Conservation (phyloP, 2,113 vertebrate species). For the Nyctereutes procyonoides region DNA sequence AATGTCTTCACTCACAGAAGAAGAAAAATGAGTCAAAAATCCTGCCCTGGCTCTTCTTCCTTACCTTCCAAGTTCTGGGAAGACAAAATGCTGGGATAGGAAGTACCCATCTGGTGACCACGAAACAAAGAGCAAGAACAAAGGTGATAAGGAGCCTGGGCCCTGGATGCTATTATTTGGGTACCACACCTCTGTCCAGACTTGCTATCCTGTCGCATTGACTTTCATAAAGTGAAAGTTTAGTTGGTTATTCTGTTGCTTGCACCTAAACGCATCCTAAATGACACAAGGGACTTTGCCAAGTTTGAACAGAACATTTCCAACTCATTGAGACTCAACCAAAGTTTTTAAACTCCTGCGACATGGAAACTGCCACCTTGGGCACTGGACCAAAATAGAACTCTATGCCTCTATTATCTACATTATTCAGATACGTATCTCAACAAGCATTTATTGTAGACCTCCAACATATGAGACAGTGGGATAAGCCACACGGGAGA, state of each 20-base stretch:
- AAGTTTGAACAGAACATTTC: constrained; percentile 37
- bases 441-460: constrained; percentile 9
- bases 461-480: not conserved
- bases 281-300: not conserved
- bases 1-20: not conserved
- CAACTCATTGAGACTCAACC: constrained; percentile 6
- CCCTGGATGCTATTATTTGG: not conserved
- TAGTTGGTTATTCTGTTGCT: constrained; percentile 50
- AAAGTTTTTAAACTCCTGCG: constrained; percentile 27
- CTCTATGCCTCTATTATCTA: not conserved
- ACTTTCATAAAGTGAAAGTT: not conserved
- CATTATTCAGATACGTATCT: constrained; percentile 15
- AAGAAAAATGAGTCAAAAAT: not conserved
- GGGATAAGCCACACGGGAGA: not conserved
- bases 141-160: not conserved
- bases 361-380: not conserved
- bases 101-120: not conserved
- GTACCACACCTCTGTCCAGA: not conserved
- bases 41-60: not conserved
- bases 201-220: not conserved
- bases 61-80: constrained; percentile 53
- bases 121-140: constrained; percentile 37
- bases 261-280: constrained; percentile 28
- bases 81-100: not conserved
- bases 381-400: not conserved